phyloP scores from a whole-genome alignment of 2,113 vertebrate genomes.

The Plotosus lineatus region DNA sequence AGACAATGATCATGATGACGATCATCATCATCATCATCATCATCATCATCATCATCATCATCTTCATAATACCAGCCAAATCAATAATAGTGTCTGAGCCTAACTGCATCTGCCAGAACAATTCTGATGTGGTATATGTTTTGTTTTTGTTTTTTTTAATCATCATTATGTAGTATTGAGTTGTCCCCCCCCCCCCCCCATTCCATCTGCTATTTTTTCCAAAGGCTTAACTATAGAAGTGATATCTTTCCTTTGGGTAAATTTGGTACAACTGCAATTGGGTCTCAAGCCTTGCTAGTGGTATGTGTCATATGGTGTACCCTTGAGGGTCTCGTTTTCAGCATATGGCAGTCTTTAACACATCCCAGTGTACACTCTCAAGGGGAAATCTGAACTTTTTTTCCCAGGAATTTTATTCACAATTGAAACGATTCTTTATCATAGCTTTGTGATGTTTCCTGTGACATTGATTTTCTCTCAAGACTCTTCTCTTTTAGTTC shows the following conservation, averaged over 20 bases:
- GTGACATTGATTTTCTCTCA: background rate
- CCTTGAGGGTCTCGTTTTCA: conserved; percentile 28
- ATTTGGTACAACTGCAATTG: conserved; percentile 19
- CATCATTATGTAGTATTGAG: background rate
- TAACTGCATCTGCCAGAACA: background rate
- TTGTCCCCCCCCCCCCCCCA: background rate
- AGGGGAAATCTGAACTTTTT: conserved; percentile 32
- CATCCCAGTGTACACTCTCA: conserved; percentile 28
- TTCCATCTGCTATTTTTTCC: background rate
- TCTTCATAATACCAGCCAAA: background rate
- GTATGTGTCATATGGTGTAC: conserved; percentile 41
- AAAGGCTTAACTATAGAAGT: background rate
- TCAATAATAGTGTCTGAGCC: background rate
- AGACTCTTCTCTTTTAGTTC: background rate
- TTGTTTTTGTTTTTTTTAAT: too few species aligned
- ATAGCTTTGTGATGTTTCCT: background rate
- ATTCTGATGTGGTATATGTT: background rate
- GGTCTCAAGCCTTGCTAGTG: conserved; percentile 18
- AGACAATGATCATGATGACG: background rate
- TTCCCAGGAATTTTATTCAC: conserved; percentile 33
- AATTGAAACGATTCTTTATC: conserved; percentile 28
- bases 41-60: too few species aligned
- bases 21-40: too few species aligned
- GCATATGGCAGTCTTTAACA: conserved; percentile 39
- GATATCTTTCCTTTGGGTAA: conserved; percentile 1